Percentiles rank a stretch among this genome's conserved stretches.
These are phyloP conservation scores for Corvus hawaiiensis DNA, from an alignment of 2,113 vertebrate species.

Conservation along the genomic window DNA sequence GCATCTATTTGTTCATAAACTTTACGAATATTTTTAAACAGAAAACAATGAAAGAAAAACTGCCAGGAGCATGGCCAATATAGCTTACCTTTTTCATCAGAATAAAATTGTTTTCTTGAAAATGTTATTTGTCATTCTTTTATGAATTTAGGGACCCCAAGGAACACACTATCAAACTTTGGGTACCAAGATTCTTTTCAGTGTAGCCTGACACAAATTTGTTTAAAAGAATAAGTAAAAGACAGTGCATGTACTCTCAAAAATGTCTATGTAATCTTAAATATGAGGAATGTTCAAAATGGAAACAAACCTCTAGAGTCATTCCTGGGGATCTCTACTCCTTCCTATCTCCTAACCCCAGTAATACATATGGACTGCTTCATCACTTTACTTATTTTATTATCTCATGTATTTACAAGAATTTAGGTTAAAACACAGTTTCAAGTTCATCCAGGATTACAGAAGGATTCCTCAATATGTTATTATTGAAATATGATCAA, in stretches of 20 bases:
- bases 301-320: neutral
- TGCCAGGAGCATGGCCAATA: neutral
- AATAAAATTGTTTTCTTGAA: neutral
- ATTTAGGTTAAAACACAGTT: neutral
- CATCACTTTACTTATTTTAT: neutral
- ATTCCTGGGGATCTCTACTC: neutral
- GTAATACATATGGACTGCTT: accelerated
- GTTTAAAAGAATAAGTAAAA: neutral
- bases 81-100: neutral
- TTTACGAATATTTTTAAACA: neutral
- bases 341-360: neutral
- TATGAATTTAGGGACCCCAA: neutral
- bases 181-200: neutral
- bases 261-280: neutral
- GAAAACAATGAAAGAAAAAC: neutral
- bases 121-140: neutral
- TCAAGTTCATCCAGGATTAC: neutral
- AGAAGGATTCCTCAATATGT: neutral
- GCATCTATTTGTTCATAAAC: neutral
- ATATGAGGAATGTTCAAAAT: neutral
- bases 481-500: neutral
- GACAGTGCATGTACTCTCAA: neutral
- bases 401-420: neutral
- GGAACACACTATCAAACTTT: neutral
- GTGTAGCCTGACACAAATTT: neutral